Base-by-base conservation (phyloP, 2,888 invertebrate genomes). In the Agrypnus murinus region DNA sequence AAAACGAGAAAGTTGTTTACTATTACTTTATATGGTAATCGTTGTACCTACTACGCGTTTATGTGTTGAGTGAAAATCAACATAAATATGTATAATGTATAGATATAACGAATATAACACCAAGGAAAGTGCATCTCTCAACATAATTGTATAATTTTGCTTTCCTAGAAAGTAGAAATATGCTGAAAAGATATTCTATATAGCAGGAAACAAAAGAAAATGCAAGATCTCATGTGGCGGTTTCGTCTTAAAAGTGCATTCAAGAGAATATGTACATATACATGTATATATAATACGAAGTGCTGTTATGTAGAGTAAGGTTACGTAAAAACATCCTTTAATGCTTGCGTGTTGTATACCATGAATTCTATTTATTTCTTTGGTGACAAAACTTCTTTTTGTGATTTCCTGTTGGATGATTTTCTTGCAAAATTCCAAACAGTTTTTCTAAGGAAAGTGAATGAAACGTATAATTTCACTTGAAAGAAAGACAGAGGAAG, bases 1-100 rank as follows among this genome's bases (percentile, higher is more conserved):
- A 19, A 53, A 53, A 12, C 15, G 53, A 53, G 53, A 53, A 53
- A 53, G 53, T 53, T 53, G 32, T 53, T 43, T 53, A 17, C 46
- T 9, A 25, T 8, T 8, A 12, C 53, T 53, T 6, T 12, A 7
- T 34, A 53, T 34, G 34, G 34, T 34, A 53, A 53, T 32, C 32
- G 15, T 32, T 25, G 5, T 5, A 15, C 14, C n/a, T n/a, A n/a
- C n/a, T n/a, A n/a, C n/a, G n/a, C n/a, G n/a, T n/a, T n/a, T n/a
- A n/a, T n/a, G 31, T 14, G n/a, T 3, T 36, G 36, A 53, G 38
- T 55, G 55, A 55, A 55, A 55, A 55, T 55, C 9, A 14, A 55
- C 3, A 38, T 36, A 55, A 34, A 36, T 36, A 55, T 17, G 10
- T 15, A n/a, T n/a, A n/a, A n/a, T n/a, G n/a, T n/a, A n/a, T n/a